Evolutionary conservation across 1,140 invertebrate genomes (phyloP).

Genomic region (Phocides pigmalion): DNA sequence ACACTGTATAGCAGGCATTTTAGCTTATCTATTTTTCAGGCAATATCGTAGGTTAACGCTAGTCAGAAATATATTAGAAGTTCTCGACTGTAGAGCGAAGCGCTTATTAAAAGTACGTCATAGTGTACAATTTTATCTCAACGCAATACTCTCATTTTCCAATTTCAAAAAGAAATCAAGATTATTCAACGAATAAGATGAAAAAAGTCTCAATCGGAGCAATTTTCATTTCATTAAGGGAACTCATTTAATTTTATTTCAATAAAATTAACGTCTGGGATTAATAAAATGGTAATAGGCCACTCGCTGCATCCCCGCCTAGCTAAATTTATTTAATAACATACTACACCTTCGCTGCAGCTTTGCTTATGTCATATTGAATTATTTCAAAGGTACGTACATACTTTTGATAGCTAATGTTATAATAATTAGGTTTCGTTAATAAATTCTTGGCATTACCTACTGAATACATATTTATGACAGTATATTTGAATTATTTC

Average conservation of each 20-base stretch:
- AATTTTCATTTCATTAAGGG: slow-evolving; percentile 49
- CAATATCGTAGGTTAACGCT: too few species aligned
- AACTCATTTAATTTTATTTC: slow-evolving; percentile 55
- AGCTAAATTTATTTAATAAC: slow-evolving; percentile 40
- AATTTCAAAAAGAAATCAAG: slow-evolving; percentile 24
- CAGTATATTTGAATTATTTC: too few species aligned
- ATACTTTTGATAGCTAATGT: too few species aligned
- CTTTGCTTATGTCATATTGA: not conserved
- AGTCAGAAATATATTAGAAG: too few species aligned
- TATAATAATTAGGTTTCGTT: too few species aligned
- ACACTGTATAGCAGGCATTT: too few species aligned
- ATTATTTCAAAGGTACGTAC: not conserved
- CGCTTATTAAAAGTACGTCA: not conserved
- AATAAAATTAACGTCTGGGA: slow-evolving; percentile 61
- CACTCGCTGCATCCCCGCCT: slow-evolving; percentile 28
- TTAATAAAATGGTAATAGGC: slow-evolving; percentile 66
- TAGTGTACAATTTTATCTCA: not conserved
- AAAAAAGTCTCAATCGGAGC: slow-evolving; percentile 35
- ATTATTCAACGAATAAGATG: slow-evolving; percentile 38
- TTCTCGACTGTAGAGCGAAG: too few species aligned
- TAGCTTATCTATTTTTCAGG: too few species aligned
- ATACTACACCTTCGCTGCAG: not conserved
- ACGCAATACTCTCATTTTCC: not conserved
- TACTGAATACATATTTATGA: too few species aligned
- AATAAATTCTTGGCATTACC: too few species aligned